Evolutionary conservation across 2,113 vertebrate species (phyloP).

Genomic region (Sylvietta virens): DNA sequence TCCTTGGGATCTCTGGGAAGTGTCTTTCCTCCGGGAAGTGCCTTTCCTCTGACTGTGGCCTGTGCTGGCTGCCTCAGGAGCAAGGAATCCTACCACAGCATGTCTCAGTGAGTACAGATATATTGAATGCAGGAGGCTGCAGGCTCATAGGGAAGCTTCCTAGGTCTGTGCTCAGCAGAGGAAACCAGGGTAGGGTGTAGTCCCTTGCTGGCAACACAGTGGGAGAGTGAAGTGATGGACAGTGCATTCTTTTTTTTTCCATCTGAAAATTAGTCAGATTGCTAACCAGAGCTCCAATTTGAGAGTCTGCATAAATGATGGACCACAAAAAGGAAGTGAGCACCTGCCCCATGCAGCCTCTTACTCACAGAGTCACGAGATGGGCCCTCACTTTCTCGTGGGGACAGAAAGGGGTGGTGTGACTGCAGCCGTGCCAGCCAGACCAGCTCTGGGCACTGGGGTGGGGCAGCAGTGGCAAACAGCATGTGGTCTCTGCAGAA

Average conservation of each 20-base stretch:
- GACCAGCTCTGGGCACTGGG: background rate
- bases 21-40: background rate
- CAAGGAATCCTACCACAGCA: background rate
- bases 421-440: background rate
- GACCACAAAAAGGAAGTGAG: background rate
- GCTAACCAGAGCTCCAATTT: background rate
- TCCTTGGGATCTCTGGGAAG: background rate
- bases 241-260: background rate
- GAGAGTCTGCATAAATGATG: accelerated
- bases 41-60: background rate
- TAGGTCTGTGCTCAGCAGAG: background rate
- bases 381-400: background rate
- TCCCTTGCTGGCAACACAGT: background rate
- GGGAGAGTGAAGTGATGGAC: background rate
- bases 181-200: background rate
- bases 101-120: background rate
- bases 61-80: background rate
- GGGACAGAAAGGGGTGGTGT: background rate
- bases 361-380: background rate
- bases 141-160: background rate
- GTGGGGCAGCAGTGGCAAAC: background rate
- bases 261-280: background rate
- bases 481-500: accelerated
- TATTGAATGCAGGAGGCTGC: background rate
- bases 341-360: background rate